phyloP scores from a whole-genome alignment of 2,113 vertebrate species.

The Ornithorhynchus anatinus region DNA sequence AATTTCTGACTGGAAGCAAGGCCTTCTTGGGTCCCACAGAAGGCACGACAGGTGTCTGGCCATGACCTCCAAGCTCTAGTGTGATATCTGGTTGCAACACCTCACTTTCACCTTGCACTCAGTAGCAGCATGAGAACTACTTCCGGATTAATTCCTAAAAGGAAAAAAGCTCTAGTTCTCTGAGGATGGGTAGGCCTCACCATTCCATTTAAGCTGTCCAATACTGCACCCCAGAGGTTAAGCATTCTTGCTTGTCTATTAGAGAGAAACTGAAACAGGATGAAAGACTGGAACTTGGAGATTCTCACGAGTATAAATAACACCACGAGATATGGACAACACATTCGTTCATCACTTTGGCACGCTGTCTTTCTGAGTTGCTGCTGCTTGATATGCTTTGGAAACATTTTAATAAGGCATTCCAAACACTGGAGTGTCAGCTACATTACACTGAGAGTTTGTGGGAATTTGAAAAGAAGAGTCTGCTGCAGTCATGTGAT shows the following conservation, averaged over 20 bases:
- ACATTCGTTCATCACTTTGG: neutral
- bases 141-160: no score
- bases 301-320: neutral
- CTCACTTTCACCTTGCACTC: no score
- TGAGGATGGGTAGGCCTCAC: rapidly evolving
- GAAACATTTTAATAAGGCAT: neutral
- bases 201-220: constrained; percentile 12
- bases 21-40: no score
- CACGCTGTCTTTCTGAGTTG: neutral
- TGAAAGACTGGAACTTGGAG: neutral
- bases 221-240: constrained; percentile 32
- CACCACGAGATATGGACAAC: neutral
- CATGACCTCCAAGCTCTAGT: no score
- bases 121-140: no score
- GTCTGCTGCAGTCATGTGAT: neutral
- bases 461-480: neutral
- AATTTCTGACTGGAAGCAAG: no score
- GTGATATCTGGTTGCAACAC: no score
- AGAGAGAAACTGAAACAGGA: neutral
- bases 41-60: no score
- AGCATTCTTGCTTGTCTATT: neutral
- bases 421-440: neutral
- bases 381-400: neutral
- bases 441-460: neutral
- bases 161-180: no score